Percentiles rank a stretch among this genome's conserved stretches.
Conservation (phyloP, 2,797 vertebrate genomes). For the Anguilla pacifica region DNA sequence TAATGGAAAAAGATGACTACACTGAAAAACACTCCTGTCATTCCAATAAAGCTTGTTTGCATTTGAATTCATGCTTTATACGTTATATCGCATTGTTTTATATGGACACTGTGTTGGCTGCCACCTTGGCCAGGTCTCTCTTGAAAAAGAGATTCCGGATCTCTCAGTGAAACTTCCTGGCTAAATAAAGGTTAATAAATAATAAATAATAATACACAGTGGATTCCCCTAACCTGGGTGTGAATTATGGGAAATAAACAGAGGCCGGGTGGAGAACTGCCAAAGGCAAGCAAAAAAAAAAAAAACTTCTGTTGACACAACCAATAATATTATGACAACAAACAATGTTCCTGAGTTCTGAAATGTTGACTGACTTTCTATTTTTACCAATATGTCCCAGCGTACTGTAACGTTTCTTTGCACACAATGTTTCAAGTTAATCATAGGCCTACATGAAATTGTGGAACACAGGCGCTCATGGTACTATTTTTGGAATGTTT, state of each 20-base stretch:
- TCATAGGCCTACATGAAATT: background rate
- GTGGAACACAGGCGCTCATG: background rate
- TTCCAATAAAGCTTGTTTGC: constrained; percentile 11
- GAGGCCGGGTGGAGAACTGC: constrained; percentile 44
- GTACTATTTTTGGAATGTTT: background rate
- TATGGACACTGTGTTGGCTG: too few relatives aligned
- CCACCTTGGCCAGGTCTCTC: too few relatives aligned
- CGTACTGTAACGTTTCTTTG: background rate
- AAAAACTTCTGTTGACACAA: constrained; percentile 45
- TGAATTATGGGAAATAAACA: constrained; percentile 44
- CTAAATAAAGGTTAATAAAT: background rate
- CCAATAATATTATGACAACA: constrained; percentile 50
- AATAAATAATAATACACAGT: background rate
- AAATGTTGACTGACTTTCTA: constrained; percentile 15
- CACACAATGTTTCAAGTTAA: background rate
- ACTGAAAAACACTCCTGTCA: constrained; percentile 9
- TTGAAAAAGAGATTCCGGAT: too few relatives aligned
- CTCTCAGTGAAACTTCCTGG: background rate
- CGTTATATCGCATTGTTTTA: too few relatives aligned
- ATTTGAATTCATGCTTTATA: background rate
- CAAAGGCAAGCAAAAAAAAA: constrained; percentile 14
- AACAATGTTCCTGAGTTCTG: constrained; percentile 30
- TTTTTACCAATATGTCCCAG: background rate
- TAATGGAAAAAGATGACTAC: constrained; percentile 44
- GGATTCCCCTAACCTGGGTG: constrained; percentile 49